Evolutionary conservation across 2,797 vertebrate genomes (phyloP).

Genomic region (Takifugu rubripes): DNA sequence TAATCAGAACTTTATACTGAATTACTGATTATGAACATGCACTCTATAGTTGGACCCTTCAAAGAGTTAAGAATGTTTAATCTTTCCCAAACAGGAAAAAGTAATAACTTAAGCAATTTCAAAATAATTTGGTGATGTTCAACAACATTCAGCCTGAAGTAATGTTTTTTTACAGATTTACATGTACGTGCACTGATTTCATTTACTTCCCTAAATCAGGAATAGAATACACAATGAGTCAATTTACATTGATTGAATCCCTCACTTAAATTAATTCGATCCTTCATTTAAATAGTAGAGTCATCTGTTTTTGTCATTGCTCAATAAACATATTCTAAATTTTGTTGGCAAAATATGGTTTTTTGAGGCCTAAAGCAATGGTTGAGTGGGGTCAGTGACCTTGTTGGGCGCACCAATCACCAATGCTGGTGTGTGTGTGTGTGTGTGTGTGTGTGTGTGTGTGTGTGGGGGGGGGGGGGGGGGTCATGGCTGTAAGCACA

Average conservation of each 20-base stretch:
- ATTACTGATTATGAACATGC: slow-evolving; percentile 15
- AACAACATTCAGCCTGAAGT: slow-evolving; percentile 14
- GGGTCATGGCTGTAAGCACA: neutral
- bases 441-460: too few species aligned
- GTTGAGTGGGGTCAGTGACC: neutral
- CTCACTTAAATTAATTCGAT: slow-evolving; percentile 11
- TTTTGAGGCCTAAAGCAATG: too few species aligned
- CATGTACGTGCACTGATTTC: slow-evolving; percentile 27
- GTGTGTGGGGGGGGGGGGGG: neutral
- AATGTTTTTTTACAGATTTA: slow-evolving; percentile 42
- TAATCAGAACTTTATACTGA: slow-evolving; percentile 21
- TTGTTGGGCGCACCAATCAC: too few species aligned
- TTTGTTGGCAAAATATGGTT: slow-evolving; percentile 4
- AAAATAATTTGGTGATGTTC: slow-evolving; percentile 34
- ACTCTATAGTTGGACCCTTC: slow-evolving; percentile 25
- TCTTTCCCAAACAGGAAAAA: slow-evolving; percentile 9
- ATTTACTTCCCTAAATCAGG: slow-evolving; percentile 12
- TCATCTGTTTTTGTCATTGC: slow-evolving; percentile 8
- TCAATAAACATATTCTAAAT: slow-evolving; percentile 8
- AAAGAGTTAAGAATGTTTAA: slow-evolving; percentile 11
- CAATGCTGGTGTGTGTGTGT: too few species aligned
- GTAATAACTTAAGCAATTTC: slow-evolving; percentile 45
- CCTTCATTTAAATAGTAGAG: slow-evolving; percentile 15
- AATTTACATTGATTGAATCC: slow-evolving; percentile 3
- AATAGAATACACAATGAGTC: slow-evolving; percentile 8